Evolutionary conservation across 2,888 invertebrate species (phyloP).

Genomic region (Coelogynopora nodosa): DNA sequence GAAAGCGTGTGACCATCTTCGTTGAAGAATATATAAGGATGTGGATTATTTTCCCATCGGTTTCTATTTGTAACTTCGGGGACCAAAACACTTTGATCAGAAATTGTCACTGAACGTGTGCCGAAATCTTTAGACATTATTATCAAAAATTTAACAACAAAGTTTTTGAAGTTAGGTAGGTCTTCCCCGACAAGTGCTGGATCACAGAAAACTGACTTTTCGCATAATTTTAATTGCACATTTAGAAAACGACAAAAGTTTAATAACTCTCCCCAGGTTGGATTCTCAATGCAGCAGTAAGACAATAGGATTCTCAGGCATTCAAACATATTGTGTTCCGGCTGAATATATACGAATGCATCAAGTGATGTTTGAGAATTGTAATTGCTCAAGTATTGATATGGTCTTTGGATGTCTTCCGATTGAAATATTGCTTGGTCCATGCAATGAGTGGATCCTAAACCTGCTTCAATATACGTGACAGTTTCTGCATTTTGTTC

Average conservation of each 20-base stretch:
- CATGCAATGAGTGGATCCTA: not conserved
- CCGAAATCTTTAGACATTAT: constrained; percentile 56
- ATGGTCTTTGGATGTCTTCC: not conserved
- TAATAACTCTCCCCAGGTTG: constrained; percentile 52
- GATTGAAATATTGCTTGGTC: not conserved
- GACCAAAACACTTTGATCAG: constrained; percentile 50
- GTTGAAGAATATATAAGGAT: constrained; percentile 44
- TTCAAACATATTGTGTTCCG: not conserved
- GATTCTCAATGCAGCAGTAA: constrained; percentile 51
- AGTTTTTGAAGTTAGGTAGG: constrained; percentile 52
- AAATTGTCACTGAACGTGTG: constrained; percentile 52
- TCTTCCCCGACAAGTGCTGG: constrained; percentile 47
- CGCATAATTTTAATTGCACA: constrained; percentile 53
- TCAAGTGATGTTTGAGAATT: not conserved
- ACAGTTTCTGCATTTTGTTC: not conserved
- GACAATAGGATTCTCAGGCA: not conserved
- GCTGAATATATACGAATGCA: not conserved
- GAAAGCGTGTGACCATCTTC: not conserved
- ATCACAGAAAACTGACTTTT: constrained; percentile 52
- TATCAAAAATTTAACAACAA: constrained; percentile 53
- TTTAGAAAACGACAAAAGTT: constrained; percentile 55
- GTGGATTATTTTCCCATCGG: constrained; percentile 22
- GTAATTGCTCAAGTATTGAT: not conserved
- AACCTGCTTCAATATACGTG: not conserved
- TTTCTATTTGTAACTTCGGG: not conserved